Conservation (phyloP, 1,140 invertebrate genomes). For the Anagrus nilaparvatae region DNA sequence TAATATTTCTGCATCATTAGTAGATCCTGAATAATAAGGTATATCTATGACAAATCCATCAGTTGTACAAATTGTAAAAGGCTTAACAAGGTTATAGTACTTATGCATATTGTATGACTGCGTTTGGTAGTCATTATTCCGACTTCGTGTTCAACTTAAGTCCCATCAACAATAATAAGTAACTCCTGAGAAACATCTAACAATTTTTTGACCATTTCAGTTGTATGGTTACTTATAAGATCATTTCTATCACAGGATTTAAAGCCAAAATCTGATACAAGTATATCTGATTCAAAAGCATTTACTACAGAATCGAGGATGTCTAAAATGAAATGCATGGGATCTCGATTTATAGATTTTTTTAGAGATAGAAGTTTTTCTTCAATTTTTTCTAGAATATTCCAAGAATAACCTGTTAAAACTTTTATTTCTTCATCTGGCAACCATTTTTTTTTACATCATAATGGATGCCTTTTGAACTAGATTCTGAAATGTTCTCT, state of each 20-base stretch:
- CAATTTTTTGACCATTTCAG: too few relatives aligned
- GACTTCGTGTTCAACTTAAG: too few relatives aligned
- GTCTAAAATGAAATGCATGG: constrained; percentile 11
- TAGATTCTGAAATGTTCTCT: not conserved
- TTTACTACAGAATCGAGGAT: constrained; percentile 9
- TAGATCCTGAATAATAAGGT: not conserved
- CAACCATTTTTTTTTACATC: not conserved
- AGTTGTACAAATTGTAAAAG: not conserved
- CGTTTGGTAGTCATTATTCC: too few relatives aligned
- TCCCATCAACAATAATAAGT: not conserved
- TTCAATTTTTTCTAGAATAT: constrained; percentile 9
- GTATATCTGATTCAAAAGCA: too few relatives aligned
- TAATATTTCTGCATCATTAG: too few relatives aligned
- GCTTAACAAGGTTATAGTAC: not conserved
- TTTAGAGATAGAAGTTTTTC: constrained; percentile 6
- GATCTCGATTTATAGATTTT: constrained; percentile 7
- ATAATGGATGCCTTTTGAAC: not conserved
- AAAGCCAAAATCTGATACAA: not conserved
- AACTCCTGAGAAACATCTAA: too few relatives aligned
- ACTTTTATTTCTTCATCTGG: constrained; percentile 9
- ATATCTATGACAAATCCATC: constrained; percentile 3
- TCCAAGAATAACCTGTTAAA: constrained; percentile 13
- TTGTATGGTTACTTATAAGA: too few relatives aligned
- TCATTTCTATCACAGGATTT: constrained; percentile 11
- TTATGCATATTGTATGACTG: too few relatives aligned